These are phyloP conservation scores for Anolis sagrei DNA, from an alignment of 2,113 vertebrate genomes.

Conservation along the genomic window DNA sequence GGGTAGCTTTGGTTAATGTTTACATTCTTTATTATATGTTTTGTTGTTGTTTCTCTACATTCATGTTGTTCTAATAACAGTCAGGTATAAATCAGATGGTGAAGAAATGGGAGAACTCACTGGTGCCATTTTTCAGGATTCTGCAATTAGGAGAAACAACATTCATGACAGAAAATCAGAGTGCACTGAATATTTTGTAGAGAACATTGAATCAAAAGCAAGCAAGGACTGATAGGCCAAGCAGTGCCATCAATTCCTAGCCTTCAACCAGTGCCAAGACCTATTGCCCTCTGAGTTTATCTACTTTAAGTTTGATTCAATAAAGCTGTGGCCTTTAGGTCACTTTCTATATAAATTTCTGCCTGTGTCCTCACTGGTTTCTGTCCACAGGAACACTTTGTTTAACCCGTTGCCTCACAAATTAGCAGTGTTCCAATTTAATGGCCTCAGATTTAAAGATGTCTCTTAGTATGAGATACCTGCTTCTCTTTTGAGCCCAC, in stretches of 20 bases:
- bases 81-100: background rate
- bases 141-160: background rate
- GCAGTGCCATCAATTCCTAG: slow-evolving; percentile 29
- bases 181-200: background rate
- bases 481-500: background rate
- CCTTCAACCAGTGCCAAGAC: slow-evolving; percentile 25
- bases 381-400: slow-evolving; percentile 27
- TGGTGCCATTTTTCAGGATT: background rate
- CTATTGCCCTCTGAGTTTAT: slow-evolving; percentile 1
- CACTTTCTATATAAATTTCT: slow-evolving; percentile 41
- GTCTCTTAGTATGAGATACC: slow-evolving; percentile 43
- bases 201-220: slow-evolving; percentile 18
- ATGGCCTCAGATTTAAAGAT: slow-evolving; percentile 33
- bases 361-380: slow-evolving; percentile 14
- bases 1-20: background rate
- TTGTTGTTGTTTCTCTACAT: background rate
- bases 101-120: background rate
- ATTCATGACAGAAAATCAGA: slow-evolving; percentile 4
- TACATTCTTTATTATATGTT: background rate
- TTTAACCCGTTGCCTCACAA: slow-evolving; percentile 47
- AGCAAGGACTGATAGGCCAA: slow-evolving; percentile 5
- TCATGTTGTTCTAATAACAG: background rate
- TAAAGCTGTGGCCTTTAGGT: slow-evolving; percentile 34
- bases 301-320: slow-evolving; percentile 44
- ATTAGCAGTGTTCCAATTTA: slow-evolving; percentile 23